Conservation (phyloP, 92 coral and sea anemone species). For the Virgularia gustaviana region DNA sequence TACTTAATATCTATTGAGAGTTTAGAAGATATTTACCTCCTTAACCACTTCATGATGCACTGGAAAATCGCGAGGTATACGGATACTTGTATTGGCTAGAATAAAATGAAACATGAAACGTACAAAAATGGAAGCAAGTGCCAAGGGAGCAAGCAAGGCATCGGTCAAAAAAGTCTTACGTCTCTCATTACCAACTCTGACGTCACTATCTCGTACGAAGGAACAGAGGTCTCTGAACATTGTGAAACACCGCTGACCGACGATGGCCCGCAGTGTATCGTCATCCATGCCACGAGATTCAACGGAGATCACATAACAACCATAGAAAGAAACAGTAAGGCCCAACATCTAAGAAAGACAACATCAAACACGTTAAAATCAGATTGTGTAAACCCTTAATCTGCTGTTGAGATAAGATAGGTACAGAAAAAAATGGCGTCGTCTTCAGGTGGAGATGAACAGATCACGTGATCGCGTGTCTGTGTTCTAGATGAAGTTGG, state of each 20-base stretch:
- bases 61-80: too few relatives aligned
- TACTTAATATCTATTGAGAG: too few relatives aligned
- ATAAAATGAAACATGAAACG: too few relatives aligned
- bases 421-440: too few relatives aligned
- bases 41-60: too few relatives aligned
- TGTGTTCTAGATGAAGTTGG: too few relatives aligned
- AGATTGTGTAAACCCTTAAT: neutral
- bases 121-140: too few relatives aligned
- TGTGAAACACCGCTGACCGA: conserved; percentile 16
- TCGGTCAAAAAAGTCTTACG: conserved; percentile 47
- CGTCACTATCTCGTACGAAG: conserved; percentile 10
- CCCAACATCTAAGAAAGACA: conserved; percentile 7
- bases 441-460: too few relatives aligned
- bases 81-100: too few relatives aligned
- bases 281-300: conserved; percentile 23
- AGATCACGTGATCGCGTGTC: too few relatives aligned
- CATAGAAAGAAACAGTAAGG: conserved; percentile 1
- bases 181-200: conserved; percentile 34
- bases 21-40: too few relatives aligned
- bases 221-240: neutral
- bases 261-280: conserved; percentile 11
- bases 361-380: neutral
- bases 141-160: neutral
- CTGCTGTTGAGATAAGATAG: too few relatives aligned
- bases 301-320: conserved; percentile 12